Percentiles rank a stretch among this genome's conserved stretches.
phyloP scores from a whole-genome alignment of 2,113 vertebrate species.

The Passer domesticus region DNA sequence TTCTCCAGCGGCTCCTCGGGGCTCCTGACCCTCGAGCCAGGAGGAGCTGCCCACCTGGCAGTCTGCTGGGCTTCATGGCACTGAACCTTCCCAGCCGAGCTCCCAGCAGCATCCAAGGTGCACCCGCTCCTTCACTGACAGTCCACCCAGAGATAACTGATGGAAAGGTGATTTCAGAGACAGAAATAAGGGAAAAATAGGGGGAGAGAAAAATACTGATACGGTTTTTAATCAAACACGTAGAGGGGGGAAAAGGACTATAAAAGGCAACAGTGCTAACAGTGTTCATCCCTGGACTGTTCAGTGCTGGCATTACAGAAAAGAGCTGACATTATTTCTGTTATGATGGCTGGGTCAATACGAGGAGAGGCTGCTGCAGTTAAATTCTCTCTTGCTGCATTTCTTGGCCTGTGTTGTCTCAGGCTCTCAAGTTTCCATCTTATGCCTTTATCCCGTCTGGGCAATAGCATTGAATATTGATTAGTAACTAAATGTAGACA shows the following conservation, averaged over 20 bases:
- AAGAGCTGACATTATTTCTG: neutral
- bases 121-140: neutral
- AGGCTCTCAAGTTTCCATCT: neutral
- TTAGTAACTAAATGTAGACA: neutral
- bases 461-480: neutral
- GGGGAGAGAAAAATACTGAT: neutral
- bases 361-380: neutral
- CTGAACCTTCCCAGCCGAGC: neutral
- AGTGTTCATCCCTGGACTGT: neutral
- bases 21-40: rapidly evolving
- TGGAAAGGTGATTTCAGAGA: neutral
- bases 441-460: neutral
- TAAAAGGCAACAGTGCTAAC: neutral
- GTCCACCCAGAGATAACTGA: neutral
- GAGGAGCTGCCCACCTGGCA: neutral
- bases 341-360: neutral
- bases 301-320: neutral
- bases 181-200: rapidly evolving
- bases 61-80: rapidly evolving
- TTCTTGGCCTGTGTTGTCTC: neutral
- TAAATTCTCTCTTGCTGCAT: neutral
- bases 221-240: neutral
- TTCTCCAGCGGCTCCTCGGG: neutral
- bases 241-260: neutral
- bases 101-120: neutral